A percentile compares a stretch with the other conserved stretches of the same genome.
Conservation (phyloP, 2,888 invertebrate genomes). For the Leptopilina myrica region DNA sequence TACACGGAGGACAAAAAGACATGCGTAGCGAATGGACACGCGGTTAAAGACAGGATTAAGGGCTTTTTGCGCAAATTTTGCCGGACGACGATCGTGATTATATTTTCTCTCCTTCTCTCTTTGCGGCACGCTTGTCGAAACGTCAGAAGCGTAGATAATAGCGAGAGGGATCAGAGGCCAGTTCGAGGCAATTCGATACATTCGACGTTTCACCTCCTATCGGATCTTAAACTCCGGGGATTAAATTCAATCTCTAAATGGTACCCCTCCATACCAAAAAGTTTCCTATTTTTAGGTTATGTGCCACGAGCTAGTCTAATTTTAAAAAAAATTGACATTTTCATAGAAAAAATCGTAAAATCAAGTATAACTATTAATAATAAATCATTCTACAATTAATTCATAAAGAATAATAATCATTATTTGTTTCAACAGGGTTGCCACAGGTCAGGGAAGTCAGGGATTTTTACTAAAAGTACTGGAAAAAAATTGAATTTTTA, state of each 20-base stretch:
- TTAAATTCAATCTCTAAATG: not conserved
- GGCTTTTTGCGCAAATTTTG: conserved; percentile 20
- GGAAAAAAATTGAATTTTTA: no score
- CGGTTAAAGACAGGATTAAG: conserved; percentile 27
- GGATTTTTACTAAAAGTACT: no score
- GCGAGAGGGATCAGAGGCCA: conserved; percentile 36
- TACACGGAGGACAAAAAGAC: not conserved
- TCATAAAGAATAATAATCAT: no score
- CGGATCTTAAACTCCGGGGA: conserved; percentile 18
- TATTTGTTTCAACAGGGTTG: no score
- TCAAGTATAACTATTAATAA: no score
- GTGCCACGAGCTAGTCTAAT: no score
- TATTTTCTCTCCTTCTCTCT: not conserved
- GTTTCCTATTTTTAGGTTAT: no score
- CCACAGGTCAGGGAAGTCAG: no score
- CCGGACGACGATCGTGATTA: conserved; percentile 14
- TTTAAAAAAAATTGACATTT: no score
- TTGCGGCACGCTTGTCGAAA: conserved; percentile 30
- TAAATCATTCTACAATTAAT: no score
- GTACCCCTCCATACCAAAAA: not conserved
- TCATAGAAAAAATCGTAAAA: no score
- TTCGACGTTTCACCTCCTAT: conserved; percentile 25
- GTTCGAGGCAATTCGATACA: conserved; percentile 27
- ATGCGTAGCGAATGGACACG: conserved; percentile 11
- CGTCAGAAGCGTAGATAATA: conserved; percentile 34